Evolutionary conservation across 37 sponge, comb jelly and placozoan genomes (phyloP).

Genomic region (Halichondria panicea): DNA sequence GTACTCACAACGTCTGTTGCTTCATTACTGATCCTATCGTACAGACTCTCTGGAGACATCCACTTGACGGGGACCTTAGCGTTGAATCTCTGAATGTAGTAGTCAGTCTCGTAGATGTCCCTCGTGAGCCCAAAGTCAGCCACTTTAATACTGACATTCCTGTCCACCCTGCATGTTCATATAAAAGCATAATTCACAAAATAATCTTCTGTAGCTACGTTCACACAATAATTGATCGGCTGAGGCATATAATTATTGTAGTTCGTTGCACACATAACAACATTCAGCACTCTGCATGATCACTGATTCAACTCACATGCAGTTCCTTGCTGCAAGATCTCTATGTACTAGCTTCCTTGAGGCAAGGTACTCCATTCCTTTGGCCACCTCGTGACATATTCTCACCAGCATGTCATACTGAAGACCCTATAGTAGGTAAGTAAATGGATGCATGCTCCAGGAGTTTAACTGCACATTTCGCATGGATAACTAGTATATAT

Average conservation of each 20-base stretch:
- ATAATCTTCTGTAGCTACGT: too few species aligned
- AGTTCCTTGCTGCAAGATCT: slow-evolving; percentile 55
- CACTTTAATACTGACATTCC: slow-evolving; percentile 54
- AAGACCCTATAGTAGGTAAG: slow-evolving; percentile 10
- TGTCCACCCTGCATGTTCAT: slow-evolving; percentile 33
- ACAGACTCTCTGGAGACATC: slow-evolving; percentile 73
- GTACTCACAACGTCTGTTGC: slow-evolving; percentile 65
- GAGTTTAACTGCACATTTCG: neutral
- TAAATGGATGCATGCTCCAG: neutral
- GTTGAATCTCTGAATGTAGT: slow-evolving; percentile 52
- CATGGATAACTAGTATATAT: neutral
- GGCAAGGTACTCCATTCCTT: slow-evolving; percentile 44
- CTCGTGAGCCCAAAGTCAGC: slow-evolving; percentile 72
- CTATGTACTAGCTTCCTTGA: slow-evolving; percentile 46
- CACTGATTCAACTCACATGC: slow-evolving; percentile 61
- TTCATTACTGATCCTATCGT: slow-evolving; percentile 67
- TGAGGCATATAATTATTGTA: neutral
- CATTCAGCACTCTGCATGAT: too few species aligned
- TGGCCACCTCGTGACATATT: slow-evolving; percentile 42
- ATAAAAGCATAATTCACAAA: neutral
- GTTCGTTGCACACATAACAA: neutral
- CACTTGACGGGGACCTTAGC: slow-evolving; percentile 69
- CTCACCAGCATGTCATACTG: slow-evolving; percentile 9
- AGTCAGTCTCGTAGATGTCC: slow-evolving; percentile 67
- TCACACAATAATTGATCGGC: too few species aligned